These are phyloP conservation scores for Sclerodermus sp. DNA, from an alignment of 2,888 invertebrate genomes.

Conservation along the genomic window DNA sequence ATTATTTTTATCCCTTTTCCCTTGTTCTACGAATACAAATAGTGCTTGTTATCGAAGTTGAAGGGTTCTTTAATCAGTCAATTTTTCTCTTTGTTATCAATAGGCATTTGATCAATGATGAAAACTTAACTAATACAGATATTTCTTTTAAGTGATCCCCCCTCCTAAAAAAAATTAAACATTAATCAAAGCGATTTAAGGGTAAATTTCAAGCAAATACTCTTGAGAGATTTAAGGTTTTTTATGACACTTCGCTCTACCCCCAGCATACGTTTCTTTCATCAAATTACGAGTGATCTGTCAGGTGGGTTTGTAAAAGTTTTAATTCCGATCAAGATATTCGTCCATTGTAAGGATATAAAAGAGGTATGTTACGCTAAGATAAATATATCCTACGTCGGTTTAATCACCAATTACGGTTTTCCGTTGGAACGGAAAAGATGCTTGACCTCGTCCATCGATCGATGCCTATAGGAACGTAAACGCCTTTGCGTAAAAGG, in stretches of 20 bases:
- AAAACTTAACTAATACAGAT: too few relatives aligned
- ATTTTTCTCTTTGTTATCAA: too few relatives aligned
- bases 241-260: too few relatives aligned
- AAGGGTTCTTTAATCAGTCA: background rate
- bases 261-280: too few relatives aligned
- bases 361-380: slow-evolving; percentile 13
- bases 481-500: slow-evolving; percentile 19
- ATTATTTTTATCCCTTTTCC: background rate
- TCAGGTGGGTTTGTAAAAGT: slow-evolving; percentile 11
- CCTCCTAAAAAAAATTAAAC: too few relatives aligned
- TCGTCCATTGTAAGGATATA: slow-evolving; percentile 10
- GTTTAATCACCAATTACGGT: slow-evolving; percentile 38
- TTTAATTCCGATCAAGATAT: slow-evolving; percentile 37
- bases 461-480: slow-evolving; percentile 22
- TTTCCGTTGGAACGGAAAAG: slow-evolving; percentile 16
- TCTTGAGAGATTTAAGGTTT: too few relatives aligned
- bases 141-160: too few relatives aligned
- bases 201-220: too few relatives aligned
- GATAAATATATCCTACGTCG: slow-evolving; percentile 24
- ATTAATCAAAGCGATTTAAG: too few relatives aligned
- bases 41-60: background rate
- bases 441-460: slow-evolving; percentile 22
- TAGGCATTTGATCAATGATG: too few relatives aligned
- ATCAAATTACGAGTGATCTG: too few relatives aligned
- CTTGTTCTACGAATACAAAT: background rate